Percentiles rank a stretch among this genome's conserved stretches.
Evolutionary conservation across 2,113 vertebrate species (phyloP).

Genomic region (Laticauda colubrina): DNA sequence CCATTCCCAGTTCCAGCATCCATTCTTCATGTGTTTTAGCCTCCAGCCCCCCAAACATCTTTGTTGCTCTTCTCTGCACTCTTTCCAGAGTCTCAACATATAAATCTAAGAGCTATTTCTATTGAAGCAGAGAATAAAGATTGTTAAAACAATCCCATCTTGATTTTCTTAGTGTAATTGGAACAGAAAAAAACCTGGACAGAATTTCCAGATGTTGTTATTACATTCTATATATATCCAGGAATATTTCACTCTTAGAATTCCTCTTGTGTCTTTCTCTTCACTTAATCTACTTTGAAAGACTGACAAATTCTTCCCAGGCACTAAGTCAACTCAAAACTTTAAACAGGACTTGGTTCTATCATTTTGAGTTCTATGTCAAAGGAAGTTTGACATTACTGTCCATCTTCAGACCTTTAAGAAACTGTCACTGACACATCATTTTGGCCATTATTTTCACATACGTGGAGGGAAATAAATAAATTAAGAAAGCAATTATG

Average conservation of each 20-base stretch:
- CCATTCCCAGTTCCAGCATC: too few species aligned
- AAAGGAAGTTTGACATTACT: neutral
- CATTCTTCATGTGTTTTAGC: too few species aligned
- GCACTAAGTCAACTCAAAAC: neutral
- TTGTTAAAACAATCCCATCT: neutral
- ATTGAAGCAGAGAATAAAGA: neutral
- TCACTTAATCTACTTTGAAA: neutral
- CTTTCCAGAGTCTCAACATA: too few species aligned
- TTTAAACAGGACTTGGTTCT: neutral
- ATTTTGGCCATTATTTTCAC: neutral
- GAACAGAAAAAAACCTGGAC: neutral
- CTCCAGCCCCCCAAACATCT: too few species aligned
- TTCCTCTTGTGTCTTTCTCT: neutral
- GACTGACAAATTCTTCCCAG: neutral
- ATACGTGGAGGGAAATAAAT: neutral
- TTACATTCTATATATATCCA: neutral
- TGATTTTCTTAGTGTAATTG: neutral
- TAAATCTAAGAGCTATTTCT: too few species aligned
- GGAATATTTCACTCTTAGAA: neutral
- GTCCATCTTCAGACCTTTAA: neutral
- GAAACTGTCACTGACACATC: neutral
- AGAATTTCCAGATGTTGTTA: neutral
- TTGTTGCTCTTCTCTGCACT: too few species aligned
- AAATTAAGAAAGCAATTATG: neutral
- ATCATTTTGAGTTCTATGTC: neutral